phyloP scores from a whole-genome alignment of 2,888 invertebrate genomes.

The Caenorhabditis sp. region DNA sequence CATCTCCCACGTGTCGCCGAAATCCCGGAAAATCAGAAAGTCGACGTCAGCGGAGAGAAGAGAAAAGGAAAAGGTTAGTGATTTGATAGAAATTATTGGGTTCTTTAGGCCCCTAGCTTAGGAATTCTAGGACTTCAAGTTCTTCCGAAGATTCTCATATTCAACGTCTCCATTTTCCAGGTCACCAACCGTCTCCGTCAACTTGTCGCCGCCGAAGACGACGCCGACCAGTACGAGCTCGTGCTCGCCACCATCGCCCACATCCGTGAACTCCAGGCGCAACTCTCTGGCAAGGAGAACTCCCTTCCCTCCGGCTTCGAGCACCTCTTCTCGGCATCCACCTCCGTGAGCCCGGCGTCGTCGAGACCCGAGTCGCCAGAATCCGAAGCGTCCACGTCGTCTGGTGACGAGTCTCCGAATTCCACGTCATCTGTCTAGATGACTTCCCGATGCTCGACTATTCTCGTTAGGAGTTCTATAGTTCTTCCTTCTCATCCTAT shows the following conservation, averaged over 20 bases:
- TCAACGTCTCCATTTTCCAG: slow-evolving; percentile 50
- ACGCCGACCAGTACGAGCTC: slow-evolving; percentile 67
- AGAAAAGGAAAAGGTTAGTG: slow-evolving; percentile 72
- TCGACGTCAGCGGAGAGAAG: slow-evolving; percentile 66
- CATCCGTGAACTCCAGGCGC: slow-evolving; percentile 71
- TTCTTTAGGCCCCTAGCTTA: too few species aligned
- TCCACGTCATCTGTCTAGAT: slow-evolving; percentile 25
- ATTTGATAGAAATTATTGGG: too few species aligned
- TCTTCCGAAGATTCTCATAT: too few species aligned
- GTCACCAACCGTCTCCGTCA: slow-evolving; percentile 68
- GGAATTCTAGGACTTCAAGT: too few species aligned
- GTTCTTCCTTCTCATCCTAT: not conserved
- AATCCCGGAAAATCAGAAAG: slow-evolving; percentile 67
- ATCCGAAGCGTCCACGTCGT: not conserved
- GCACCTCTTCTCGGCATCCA: slow-evolving; percentile 46
- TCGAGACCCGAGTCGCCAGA: slow-evolving; percentile 47
- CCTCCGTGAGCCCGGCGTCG: slow-evolving; percentile 43
- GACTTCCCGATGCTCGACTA: not conserved
- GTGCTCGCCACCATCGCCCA: slow-evolving; percentile 72
- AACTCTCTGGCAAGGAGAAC: slow-evolving; percentile 66
- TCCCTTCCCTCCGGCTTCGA: slow-evolving; percentile 64
- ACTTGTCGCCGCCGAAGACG: slow-evolving; percentile 68
- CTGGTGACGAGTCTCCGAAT: slow-evolving; percentile 4
- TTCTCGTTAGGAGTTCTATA: not conserved
- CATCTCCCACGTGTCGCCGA: slow-evolving; percentile 64